A percentile compares a stretch with the other conserved stretches of the same genome.
Evolutionary conservation across 92 coral and sea anemone genomes (phyloP).

Genomic region (Umimayanthus chanpuru): DNA sequence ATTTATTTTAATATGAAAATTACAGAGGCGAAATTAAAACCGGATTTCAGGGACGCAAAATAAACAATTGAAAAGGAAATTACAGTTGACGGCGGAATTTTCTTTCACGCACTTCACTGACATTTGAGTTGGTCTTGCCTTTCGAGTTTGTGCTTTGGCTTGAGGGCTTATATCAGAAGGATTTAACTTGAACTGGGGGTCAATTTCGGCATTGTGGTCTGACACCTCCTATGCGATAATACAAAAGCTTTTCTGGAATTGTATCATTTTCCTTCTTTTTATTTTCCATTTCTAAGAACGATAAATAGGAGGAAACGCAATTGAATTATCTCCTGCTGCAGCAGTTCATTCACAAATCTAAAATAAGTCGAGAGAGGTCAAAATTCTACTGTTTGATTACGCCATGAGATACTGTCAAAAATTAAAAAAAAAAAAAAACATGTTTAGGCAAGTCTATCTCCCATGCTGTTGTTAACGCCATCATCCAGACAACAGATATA

Average conservation of each 20-base stretch:
- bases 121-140: neutral
- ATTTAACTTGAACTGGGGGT: constrained; percentile 22
- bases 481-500: neutral
- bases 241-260: neutral
- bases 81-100: neutral
- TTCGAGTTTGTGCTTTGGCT: neutral
- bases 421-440: neutral
- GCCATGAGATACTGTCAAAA: neutral
- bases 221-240: neutral
- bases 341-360: neutral
- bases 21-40: neutral
- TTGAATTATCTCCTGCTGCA: neutral
- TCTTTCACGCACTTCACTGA: neutral
- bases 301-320: neutral
- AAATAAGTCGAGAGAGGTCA: neutral
- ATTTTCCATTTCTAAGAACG: neutral
- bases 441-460: neutral
- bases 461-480: neutral
- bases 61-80: neutral
- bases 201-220: neutral
- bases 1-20: no score
- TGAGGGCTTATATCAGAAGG: neutral
- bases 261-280: neutral
- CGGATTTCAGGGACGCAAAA: neutral
- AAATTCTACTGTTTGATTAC: no score